Conservation (phyloP, 2,888 invertebrate genomes). For the Andrena haemorrhoa region DNA sequence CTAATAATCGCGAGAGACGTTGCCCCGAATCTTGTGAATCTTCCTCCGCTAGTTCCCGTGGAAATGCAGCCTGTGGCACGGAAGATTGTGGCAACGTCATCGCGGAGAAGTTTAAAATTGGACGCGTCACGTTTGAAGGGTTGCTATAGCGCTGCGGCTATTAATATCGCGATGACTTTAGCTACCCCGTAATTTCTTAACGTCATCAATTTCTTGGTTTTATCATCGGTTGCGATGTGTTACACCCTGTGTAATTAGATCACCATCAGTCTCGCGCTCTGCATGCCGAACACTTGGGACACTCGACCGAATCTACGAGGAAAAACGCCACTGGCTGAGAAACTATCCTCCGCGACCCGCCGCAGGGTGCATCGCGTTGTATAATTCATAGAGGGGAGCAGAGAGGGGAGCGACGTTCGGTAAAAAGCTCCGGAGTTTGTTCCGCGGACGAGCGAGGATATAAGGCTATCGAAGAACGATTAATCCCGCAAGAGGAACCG, state of each 20-base stretch:
- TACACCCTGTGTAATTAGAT: no score
- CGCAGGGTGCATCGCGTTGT: slow-evolving; percentile 4
- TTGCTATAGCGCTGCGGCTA: no score
- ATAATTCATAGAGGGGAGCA: slow-evolving; percentile 26
- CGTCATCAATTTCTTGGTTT: no score
- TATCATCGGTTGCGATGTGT: no score
- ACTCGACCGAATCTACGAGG: background rate
- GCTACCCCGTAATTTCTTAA: no score
- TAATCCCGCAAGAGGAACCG: slow-evolving; percentile 34
- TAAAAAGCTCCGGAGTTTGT: slow-evolving; percentile 5
- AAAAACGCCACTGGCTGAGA: background rate
- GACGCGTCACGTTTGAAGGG: no score
- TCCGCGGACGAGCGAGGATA: slow-evolving; percentile 22
- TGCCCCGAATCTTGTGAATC: slow-evolving; percentile 18
- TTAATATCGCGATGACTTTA: no score
- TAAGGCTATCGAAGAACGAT: slow-evolving; percentile 62
- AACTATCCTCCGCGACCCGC: background rate
- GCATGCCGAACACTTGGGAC: no score
- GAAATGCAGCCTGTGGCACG: slow-evolving; percentile 23
- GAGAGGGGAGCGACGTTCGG: background rate
- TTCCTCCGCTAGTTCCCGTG: slow-evolving; percentile 23
- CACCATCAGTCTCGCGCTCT: no score
- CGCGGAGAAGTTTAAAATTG: background rate
- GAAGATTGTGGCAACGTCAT: background rate
- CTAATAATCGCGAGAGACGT: slow-evolving; percentile 30